phyloP scores from a whole-genome alignment of 2,888 invertebrate genomes.

The Lasioglossum villosulum region DNA sequence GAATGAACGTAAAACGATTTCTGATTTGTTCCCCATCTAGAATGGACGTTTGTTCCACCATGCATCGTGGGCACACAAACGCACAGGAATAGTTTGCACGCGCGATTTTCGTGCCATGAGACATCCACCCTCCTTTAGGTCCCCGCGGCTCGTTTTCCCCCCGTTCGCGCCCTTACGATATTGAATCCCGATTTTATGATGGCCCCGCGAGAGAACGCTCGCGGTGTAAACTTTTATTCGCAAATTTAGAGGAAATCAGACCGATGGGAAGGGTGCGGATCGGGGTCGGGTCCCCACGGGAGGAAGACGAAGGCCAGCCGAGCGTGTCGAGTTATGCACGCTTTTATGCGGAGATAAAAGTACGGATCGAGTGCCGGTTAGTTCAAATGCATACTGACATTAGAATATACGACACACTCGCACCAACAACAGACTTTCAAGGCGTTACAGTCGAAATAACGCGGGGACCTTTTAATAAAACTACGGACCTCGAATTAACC shows the following conservation, averaged over 20 bases:
- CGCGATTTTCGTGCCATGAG: slow-evolving; percentile 17
- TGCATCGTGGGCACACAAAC: too few relatives aligned
- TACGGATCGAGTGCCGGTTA: slow-evolving; percentile 57
- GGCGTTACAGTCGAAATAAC: background rate
- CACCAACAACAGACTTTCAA: slow-evolving; percentile 15
- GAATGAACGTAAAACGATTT: too few relatives aligned
- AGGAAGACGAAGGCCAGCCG: slow-evolving; percentile 50
- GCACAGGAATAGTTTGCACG: slow-evolving; percentile 22
- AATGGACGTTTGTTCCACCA: too few relatives aligned
- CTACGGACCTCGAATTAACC: background rate
- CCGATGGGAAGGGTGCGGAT: slow-evolving; percentile 16
- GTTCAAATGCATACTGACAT: slow-evolving; percentile 47
- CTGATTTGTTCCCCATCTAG: too few relatives aligned
- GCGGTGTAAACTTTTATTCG: slow-evolving; percentile 84
- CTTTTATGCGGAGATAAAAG: slow-evolving; percentile 67
- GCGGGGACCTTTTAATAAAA: background rate
- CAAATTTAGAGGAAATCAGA: slow-evolving; percentile 82
- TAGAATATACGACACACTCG: slow-evolving; percentile 19
- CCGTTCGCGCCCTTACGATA: slow-evolving; percentile 34
- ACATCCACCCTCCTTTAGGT: slow-evolving; percentile 18
- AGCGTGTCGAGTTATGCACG: slow-evolving; percentile 48
- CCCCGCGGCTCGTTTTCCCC: background rate
- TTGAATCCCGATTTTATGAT: slow-evolving; percentile 65
- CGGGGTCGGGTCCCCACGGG: slow-evolving; percentile 14
- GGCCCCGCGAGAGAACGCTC: slow-evolving; percentile 58